These are phyloP conservation scores for Nymphalis urticae DNA, from an alignment of 2,888 invertebrate genomes.

Conservation along the genomic window DNA sequence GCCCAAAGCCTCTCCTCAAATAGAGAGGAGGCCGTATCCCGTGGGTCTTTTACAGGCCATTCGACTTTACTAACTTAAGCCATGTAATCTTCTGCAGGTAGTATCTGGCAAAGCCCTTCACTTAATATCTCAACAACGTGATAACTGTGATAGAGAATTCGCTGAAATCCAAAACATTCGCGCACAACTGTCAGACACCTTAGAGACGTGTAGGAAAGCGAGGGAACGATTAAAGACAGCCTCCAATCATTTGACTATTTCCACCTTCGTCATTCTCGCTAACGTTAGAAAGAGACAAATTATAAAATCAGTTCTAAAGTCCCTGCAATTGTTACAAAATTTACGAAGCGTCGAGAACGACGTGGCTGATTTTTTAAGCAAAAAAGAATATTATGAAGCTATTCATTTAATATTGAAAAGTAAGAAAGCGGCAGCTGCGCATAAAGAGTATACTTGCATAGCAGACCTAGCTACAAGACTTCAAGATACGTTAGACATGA, in stretches of 20 bases:
- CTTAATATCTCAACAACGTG: constrained; percentile 94
- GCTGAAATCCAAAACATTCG: constrained; percentile 87
- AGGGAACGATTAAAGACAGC: constrained; percentile 88
- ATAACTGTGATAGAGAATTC: constrained; percentile 92
- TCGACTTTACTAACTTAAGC: too few relatives aligned
- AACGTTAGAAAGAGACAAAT: constrained; percentile 94
- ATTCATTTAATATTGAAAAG: constrained; percentile 94
- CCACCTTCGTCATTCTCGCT: constrained; percentile 93
- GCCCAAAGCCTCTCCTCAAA: too few relatives aligned
- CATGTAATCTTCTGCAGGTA: constrained; percentile 72
- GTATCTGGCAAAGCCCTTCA: constrained; percentile 97
- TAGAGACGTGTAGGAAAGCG: constrained; percentile 87
- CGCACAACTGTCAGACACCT: constrained; percentile 84
- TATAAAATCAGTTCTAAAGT: constrained; percentile 89
- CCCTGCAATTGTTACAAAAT: constrained; percentile 79
- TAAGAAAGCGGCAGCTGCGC: constrained; percentile 90
- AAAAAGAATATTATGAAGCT: constrained; percentile 93
- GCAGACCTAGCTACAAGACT: constrained; percentile 92
- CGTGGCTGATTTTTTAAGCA: constrained; percentile 89
- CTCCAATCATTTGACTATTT: constrained; percentile 90
- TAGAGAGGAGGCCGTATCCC: too few relatives aligned
- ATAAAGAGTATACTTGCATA: constrained; percentile 95
- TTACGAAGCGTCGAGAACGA: constrained; percentile 91
- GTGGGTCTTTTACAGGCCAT: too few relatives aligned
- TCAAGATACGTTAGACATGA: constrained; percentile 94